Base-by-base conservation (phyloP, 1,140 invertebrate genomes). In the Drosophila insularis region DNA sequence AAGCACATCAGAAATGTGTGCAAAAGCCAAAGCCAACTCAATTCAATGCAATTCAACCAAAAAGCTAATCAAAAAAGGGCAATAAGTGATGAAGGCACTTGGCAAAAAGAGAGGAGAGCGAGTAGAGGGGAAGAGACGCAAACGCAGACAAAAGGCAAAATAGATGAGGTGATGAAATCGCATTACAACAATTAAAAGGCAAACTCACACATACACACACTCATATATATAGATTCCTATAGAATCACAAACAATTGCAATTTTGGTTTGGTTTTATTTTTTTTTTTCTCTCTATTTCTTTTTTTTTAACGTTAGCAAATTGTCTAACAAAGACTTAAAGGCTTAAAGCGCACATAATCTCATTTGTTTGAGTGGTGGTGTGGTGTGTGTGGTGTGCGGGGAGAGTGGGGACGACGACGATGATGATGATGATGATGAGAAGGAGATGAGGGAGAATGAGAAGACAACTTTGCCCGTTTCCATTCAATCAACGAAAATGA, bases 311-410 rank as follows among this genome's bases (percentile, higher is more conserved):
- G 67, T 43, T 74, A 71, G 81, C 74, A 78, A 86, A 86, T 81
- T 89, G 80, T 89, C 80, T 82, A 87, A 89, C 84, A 89, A 87
- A 84, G 84, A 80, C 84, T 87, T 87, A 89, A 87, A 87, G 80
- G 84, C 80, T 87, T 87, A 87, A 89, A 87, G 84, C 78, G 65
- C 71, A 79, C 75, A 81, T 87, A 87, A 86, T 86, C 82, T 80
- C 67, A 53, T 75, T 67, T 77, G 81, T 63, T 68, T 71, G 78
- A 81, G 69, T 72, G 59, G 60, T 6, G 60, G 74, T 62, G 27
- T 27, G 37, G 55, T 2, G 27, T 13, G 58, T 5, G n/a, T 10
- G n/a, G 32, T 39, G 54, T n/a, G 23, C 32, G 39, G 6, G 27
- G 27, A 31, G 27, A 31, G 5, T 31, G 27, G 39, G 39, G 5